These are phyloP conservation scores for Scomber colias DNA, from an alignment of 2,113 vertebrate genomes.

Conservation along the genomic window DNA sequence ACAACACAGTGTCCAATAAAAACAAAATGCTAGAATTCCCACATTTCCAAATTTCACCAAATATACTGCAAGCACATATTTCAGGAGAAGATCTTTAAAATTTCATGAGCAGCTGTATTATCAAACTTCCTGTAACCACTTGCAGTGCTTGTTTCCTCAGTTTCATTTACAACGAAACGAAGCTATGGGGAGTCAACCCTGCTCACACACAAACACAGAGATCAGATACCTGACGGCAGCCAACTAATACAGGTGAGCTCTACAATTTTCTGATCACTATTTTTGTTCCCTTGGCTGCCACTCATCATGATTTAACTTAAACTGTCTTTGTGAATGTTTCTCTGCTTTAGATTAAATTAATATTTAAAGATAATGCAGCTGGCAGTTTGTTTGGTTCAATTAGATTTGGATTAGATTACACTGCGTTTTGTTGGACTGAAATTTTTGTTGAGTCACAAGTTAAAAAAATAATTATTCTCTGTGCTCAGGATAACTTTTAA, in stretches of 20 bases:
- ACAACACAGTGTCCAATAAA: too few species aligned
- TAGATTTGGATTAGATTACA: too few species aligned
- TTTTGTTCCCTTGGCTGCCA: background rate
- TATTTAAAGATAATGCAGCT: too few species aligned
- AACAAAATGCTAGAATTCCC: too few species aligned
- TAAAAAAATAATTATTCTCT: too few species aligned
- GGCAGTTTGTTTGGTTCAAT: too few species aligned
- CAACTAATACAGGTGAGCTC: slow-evolving; percentile 9
- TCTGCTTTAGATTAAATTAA: background rate
- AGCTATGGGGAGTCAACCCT: background rate
- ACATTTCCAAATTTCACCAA: too few species aligned
- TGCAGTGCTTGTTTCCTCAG: background rate
- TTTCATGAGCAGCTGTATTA: background rate
- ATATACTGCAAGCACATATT: too few species aligned
- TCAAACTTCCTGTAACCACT: background rate
- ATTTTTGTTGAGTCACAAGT: too few species aligned
- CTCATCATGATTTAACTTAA: background rate
- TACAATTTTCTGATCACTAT: background rate
- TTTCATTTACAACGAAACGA: slow-evolving; percentile 34
- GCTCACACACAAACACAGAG: background rate
- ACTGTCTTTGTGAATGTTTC: background rate
- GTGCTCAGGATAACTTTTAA: too few species aligned
- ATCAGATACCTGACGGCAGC: background rate
- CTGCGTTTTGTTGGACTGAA: too few species aligned
- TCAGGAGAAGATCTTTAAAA: too few species aligned